Evolutionary conservation across 2,113 vertebrate genomes (phyloP), one percentile per base, ranked within the genome.

Genomic region (Onychorhynchus coronatus): DNA sequence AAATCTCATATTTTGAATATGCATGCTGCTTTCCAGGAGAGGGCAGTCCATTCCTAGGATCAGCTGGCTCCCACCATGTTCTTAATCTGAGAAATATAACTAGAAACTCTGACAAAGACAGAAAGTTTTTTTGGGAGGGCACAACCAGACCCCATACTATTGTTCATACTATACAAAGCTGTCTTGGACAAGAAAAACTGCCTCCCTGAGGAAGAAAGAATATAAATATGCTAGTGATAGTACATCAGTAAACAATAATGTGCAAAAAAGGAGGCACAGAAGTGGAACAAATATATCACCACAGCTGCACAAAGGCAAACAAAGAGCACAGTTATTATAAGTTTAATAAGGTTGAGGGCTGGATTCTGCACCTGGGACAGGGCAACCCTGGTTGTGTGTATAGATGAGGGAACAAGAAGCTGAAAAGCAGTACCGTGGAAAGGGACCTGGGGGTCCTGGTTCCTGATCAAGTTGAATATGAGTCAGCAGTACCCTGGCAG

Each of bases 81-180:
- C 13, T 98, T 95, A 31, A 99, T 98, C 98, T 97, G 99, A 63
- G 95, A 84, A 24, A 97, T 13, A 66, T 97, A 99, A 50, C 93
- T 97, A 58, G 98, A 99, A 27, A 99, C 98, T 17, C 98, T 97
- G 9, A 97, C 98, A 30, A 99, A 99, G 87, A 98, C 98, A 24
- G 98, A 98, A 12, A 98, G 98, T 88, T 98, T 99, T 97, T 99
- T 98, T 91, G 98, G 81, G 9, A 96, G 97, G 41, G 98, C 98
- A 65, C 98, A 99, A 75, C 98, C 98, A 75, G 93, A 68, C 97
- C 98, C 98, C 98, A 99, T n/a, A n/a, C n/a, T n/a, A n/a, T n/a
- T n/a, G 98, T 12, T 98, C 98, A 91, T 99, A 98, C 53, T 98
- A 61, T 79, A 99, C 16, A 68, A 98, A 99, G 49, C 20, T 98